Percentiles rank a stretch among this genome's conserved stretches.
phyloP scores from a whole-genome alignment of 1,140 invertebrate species.

The Thereuonema tuberculata region DNA sequence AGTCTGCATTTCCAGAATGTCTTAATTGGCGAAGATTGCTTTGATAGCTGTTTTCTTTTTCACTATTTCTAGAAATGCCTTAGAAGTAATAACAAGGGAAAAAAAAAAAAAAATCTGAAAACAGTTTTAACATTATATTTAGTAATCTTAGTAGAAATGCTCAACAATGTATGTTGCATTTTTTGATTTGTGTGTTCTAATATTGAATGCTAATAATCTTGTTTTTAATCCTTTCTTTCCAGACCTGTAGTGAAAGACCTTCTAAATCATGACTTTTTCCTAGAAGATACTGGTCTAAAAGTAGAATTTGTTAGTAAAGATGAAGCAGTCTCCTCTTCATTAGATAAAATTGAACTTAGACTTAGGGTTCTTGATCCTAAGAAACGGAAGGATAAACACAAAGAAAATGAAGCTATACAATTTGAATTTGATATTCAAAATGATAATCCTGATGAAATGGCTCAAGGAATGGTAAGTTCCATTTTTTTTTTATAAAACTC shows the following conservation, averaged over 20 bases:
- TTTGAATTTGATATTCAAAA: conserved; percentile 91
- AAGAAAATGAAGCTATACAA: conserved; percentile 98
- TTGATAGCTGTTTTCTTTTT: no score
- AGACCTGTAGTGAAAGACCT: conserved; percentile 88
- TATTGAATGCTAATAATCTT: no score
- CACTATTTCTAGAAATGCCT: no score
- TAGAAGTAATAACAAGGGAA: no score
- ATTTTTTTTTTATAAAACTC: background rate
- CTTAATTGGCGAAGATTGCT: no score
- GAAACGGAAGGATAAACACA: conserved; percentile 86
- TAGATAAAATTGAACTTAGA: conserved; percentile 65
- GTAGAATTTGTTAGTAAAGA: conserved; percentile 76
- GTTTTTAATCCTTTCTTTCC: conserved; percentile 15
- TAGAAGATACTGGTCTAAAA: conserved; percentile 86
- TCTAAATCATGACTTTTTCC: conserved; percentile 92
- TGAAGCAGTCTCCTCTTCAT: conserved; percentile 41
- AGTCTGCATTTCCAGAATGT: no score
- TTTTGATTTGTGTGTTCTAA: no score
- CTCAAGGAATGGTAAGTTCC: conserved; percentile 71
- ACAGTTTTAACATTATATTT: no score
- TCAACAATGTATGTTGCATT: no score
- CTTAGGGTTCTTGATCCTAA: conserved; percentile 93
- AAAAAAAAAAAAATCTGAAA: no score
- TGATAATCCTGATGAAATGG: conserved; percentile 90
- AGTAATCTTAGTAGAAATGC: no score